Conservation (phyloP, 2,797 vertebrate genomes). For the Champsocephalus esox region DNA sequence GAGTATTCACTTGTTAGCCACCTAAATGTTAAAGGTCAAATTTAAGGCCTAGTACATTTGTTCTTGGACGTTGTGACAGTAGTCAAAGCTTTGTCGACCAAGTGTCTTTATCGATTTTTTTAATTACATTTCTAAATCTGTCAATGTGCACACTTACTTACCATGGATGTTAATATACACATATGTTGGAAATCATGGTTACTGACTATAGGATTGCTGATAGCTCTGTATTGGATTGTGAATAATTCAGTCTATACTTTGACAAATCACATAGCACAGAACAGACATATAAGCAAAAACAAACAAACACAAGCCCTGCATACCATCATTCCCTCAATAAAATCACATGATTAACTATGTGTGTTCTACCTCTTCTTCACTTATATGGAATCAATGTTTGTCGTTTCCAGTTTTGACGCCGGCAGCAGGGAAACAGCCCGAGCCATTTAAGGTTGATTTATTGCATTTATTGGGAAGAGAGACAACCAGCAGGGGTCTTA, state of each 20-base stretch:
- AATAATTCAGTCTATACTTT: conserved; percentile 28
- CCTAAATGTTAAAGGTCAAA: conserved; percentile 62
- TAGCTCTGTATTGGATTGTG: conserved; percentile 38
- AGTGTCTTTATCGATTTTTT: background rate
- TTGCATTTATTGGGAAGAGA: conserved; percentile 24
- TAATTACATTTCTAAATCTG: background rate
- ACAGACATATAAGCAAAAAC: background rate
- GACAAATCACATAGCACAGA: conserved; percentile 10
- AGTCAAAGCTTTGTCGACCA: conserved; percentile 5
- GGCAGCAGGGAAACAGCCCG: conserved; percentile 34
- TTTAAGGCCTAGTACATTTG: conserved; percentile 33
- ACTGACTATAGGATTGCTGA: conserved; percentile 28
- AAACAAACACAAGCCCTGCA: conserved; percentile 6
- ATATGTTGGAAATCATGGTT: conserved; percentile 15
- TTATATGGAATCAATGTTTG: conserved; percentile 72
- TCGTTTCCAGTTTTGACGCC: conserved; percentile 50
- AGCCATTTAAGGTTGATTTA: conserved; percentile 67
- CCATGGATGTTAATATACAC: conserved; percentile 4
- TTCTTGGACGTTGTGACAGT: conserved; percentile 12
- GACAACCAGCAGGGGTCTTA: conserved; percentile 52
- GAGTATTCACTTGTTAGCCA: conserved; percentile 56
- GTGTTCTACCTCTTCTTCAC: conserved; percentile 55
- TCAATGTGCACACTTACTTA: conserved; percentile 2
- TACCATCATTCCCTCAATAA: conserved; percentile 16
- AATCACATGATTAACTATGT: conserved; percentile 53